Evolutionary conservation across 2,888 invertebrate species (phyloP).

Genomic region (Anthoptus insignis): DNA sequence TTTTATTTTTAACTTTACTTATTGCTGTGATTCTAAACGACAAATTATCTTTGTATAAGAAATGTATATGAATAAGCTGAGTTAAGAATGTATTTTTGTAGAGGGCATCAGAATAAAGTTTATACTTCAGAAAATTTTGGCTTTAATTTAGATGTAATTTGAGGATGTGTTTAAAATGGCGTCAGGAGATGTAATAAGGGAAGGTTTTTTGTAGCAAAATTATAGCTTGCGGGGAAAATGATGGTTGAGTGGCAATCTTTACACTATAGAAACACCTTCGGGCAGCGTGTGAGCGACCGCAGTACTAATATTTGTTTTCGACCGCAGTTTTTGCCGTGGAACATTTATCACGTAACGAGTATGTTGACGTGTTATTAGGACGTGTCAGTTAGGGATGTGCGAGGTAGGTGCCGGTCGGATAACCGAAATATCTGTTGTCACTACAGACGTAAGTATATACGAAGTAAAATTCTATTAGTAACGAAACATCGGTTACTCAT

Average conservation of each 20-base stretch:
- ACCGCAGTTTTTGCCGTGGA: too few relatives aligned
- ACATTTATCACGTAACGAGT: conserved; percentile 70
- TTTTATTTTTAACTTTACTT: conserved; percentile 18
- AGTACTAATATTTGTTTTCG: conserved; percentile 84
- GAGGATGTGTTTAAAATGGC: conserved; percentile 35
- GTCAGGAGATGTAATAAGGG: conserved; percentile 32
- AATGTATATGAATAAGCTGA: conserved; percentile 47
- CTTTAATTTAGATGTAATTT: conserved; percentile 48
- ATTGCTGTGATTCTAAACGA: conserved; percentile 58
- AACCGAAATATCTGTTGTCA: too few relatives aligned
- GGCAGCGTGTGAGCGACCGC: conserved; percentile 60
- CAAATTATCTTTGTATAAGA: conserved; percentile 38
- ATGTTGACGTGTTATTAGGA: conserved; percentile 70
- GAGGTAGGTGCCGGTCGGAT: too few relatives aligned
- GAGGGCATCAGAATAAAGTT: conserved; percentile 64
- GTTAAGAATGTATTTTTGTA: conserved; percentile 69
- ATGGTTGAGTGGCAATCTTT: conserved; percentile 67
- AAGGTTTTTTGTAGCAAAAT: conserved; percentile 68
- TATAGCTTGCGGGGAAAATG: conserved; percentile 67
- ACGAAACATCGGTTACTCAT: too few relatives aligned
- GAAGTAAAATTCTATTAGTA: too few relatives aligned
- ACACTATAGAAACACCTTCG: conserved; percentile 61
- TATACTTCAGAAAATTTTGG: conserved; percentile 48
- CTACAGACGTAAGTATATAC: too few relatives aligned
- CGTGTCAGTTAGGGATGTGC: conserved; percentile 50